Percentiles rank a stretch among this genome's conserved stretches.
These are phyloP conservation scores for Lutjanus campechanus DNA, from an alignment of 2,797 vertebrate genomes.

Conservation along the genomic window DNA sequence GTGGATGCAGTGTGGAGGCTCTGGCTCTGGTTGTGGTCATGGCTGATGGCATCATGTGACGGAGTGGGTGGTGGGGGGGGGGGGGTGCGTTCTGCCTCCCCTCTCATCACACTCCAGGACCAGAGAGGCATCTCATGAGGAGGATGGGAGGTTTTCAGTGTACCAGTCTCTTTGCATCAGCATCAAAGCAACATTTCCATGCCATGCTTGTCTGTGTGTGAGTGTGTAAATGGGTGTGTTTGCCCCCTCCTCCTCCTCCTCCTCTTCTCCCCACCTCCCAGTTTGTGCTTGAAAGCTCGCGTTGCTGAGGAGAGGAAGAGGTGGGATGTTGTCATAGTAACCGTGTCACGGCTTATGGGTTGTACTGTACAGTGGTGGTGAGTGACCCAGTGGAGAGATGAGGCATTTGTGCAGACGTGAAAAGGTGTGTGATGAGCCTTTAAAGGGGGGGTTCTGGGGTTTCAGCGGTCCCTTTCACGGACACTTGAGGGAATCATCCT, in stretches of 20 bases:
- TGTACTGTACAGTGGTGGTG: constrained; percentile 37
- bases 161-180: constrained; percentile 77
- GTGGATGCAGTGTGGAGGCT: constrained; percentile 35
- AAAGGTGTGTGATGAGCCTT: constrained; percentile 34
- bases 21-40: constrained; percentile 48
- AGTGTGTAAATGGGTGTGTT: constrained; percentile 50
- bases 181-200: constrained; percentile 67
- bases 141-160: constrained; percentile 69
- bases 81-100: constrained; percentile 20
- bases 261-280: constrained; percentile 34
- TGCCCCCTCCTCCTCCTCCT: constrained; percentile 21
- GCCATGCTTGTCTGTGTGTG: constrained; percentile 45
- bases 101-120: constrained; percentile 44
- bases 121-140: constrained; percentile 52
- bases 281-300: constrained; percentile 44
- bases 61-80: constrained; percentile 38
- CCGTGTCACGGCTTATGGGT: constrained; percentile 69
- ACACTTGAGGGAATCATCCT: constrained; percentile 23
- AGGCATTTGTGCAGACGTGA: not conserved
- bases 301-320: constrained; percentile 67
- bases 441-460: constrained; percentile 3
- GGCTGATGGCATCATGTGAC: constrained; percentile 69
- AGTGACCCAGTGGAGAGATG: not conserved
- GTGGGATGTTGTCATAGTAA: constrained; percentile 80
- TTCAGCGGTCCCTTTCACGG: constrained; percentile 20